phyloP scores from a whole-genome alignment of 2,797 vertebrate genomes.

The Peromyscus attwateri region DNA sequence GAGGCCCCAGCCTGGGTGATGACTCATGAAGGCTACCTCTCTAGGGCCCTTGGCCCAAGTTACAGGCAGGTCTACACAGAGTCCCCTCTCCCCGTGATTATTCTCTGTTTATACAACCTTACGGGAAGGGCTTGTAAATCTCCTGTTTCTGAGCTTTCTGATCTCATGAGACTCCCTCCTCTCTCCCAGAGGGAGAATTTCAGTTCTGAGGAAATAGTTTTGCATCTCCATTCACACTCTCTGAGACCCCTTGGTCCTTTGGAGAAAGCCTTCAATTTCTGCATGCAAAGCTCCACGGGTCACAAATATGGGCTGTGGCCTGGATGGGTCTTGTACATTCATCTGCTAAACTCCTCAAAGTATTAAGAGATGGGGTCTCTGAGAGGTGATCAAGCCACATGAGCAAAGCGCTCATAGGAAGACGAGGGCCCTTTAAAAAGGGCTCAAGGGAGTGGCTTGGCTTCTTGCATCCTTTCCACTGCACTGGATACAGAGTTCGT shows the following conservation, averaged over 20 bases:
- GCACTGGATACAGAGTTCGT: neutral
- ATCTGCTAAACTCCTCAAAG: neutral
- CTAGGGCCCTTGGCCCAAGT: too few relatives aligned
- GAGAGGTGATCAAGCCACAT: neutral
- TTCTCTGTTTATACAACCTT: neutral
- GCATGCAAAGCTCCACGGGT: neutral
- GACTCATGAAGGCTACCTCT: neutral
- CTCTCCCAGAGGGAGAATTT: neutral
- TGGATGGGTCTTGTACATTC: neutral
- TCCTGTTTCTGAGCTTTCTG: neutral
- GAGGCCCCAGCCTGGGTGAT: neutral
- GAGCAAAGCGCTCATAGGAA: neutral
- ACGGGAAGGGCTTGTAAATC: neutral
- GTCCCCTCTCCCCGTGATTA: neutral
- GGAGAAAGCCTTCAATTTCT: neutral
- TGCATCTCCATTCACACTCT: neutral
- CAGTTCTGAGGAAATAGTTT: neutral
- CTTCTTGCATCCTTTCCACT: neutral
- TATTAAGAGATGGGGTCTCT: neutral
- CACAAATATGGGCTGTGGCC: neutral
- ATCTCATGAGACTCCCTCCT: neutral
- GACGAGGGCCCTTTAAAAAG: neutral
- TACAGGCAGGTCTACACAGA: neutral
- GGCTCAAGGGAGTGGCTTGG: neutral
- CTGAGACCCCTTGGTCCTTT: neutral